Conservation (phyloP, 2,888 invertebrate species). For the Calephelis perditalis region DNA sequence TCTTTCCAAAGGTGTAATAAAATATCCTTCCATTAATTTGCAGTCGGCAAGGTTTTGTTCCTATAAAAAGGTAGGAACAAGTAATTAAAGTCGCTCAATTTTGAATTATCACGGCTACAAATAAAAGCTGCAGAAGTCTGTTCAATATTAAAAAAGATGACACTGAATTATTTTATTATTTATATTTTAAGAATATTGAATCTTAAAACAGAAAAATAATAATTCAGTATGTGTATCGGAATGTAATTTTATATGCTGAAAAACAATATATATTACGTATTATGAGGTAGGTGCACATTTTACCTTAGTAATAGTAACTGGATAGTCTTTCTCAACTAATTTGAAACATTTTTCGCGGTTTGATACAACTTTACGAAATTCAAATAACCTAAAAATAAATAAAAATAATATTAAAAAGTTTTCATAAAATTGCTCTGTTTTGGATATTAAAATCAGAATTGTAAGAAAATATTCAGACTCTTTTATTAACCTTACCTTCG, state of each 20-base stretch:
- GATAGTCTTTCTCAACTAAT: constrained; percentile 89
- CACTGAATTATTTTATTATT: too few species aligned
- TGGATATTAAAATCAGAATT: too few species aligned
- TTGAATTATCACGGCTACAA: too few species aligned
- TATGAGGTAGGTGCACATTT: constrained; percentile 14
- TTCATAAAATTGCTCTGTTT: too few species aligned
- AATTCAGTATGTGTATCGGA: too few species aligned
- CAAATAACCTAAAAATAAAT: constrained; percentile 86
- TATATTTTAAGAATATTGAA: too few species aligned
- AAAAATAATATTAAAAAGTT: constrained; percentile 22
- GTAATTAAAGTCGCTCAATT: constrained; percentile 8
- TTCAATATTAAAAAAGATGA: too few species aligned
- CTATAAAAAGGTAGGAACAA: constrained; percentile 52
- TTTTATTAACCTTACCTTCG: constrained; percentile 78
- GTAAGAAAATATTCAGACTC: neutral
- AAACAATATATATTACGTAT: too few species aligned
- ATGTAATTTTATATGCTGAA: too few species aligned
- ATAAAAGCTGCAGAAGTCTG: too few species aligned
- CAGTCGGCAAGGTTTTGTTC: constrained; percentile 86
- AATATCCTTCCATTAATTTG: constrained; percentile 90
- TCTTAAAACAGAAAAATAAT: too few species aligned
- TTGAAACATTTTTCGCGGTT: constrained; percentile 89
- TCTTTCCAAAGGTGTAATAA: constrained; percentile 89
- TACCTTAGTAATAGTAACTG: constrained; percentile 92
- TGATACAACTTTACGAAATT: constrained; percentile 92